These are phyloP conservation scores for Diachrysia chrysitis DNA, from an alignment of 2,888 invertebrate species.

Conservation along the genomic window DNA sequence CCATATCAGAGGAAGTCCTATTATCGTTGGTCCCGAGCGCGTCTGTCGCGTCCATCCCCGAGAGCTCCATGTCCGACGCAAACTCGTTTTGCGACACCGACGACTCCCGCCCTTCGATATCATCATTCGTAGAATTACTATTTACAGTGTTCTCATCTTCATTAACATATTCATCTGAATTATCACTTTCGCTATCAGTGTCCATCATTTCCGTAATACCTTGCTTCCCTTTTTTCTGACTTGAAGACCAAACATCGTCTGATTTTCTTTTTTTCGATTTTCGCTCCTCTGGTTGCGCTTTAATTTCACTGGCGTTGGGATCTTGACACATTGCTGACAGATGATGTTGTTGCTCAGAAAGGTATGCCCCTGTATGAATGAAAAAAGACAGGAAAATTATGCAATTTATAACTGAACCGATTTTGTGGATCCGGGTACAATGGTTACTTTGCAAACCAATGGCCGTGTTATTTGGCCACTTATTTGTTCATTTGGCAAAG, in stretches of 20 bases:
- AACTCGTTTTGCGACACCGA: slow-evolving; percentile 89
- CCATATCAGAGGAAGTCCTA: slow-evolving; percentile 88
- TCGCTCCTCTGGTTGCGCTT: slow-evolving; percentile 79
- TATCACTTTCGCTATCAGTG: slow-evolving; percentile 89
- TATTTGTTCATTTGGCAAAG: too few relatives aligned
- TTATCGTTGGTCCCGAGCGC: slow-evolving; percentile 84
- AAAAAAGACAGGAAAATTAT: background rate
- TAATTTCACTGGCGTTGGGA: slow-evolving; percentile 66
- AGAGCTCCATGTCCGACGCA: slow-evolving; percentile 90
- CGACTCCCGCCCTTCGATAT: slow-evolving; percentile 79
- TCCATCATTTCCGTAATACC: slow-evolving; percentile 90
- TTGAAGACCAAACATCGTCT: slow-evolving; percentile 89
- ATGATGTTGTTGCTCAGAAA: slow-evolving; percentile 85
- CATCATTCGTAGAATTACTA: slow-evolving; percentile 84
- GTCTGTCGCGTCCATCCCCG: slow-evolving; percentile 90
- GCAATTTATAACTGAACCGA: background rate
- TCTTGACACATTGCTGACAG: slow-evolving; percentile 83
- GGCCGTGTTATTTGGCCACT: too few relatives aligned
- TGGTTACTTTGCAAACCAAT: too few relatives aligned
- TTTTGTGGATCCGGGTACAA: background rate
- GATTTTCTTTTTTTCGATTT: slow-evolving; percentile 90
- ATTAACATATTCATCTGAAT: slow-evolving; percentile 81
- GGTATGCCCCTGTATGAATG: slow-evolving; percentile 75
- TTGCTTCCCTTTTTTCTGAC: slow-evolving; percentile 90
- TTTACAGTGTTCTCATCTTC: slow-evolving; percentile 85